Conservation (phyloP, 2,797 vertebrate genomes). For the Crax fasciolata region DNA sequence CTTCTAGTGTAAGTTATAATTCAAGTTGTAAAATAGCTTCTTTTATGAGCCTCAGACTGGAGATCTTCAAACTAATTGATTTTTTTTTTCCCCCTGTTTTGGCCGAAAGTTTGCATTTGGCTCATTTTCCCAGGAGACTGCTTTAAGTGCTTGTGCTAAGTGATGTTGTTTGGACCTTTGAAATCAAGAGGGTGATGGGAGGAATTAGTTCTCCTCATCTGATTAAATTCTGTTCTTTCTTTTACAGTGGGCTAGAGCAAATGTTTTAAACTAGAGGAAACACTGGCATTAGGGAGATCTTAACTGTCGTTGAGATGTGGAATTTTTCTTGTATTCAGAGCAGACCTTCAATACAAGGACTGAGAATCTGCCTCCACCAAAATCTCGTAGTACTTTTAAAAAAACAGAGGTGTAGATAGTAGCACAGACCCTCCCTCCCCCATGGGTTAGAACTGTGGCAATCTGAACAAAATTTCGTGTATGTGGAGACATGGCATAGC, state of each 20-base stretch:
- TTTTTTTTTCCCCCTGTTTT: neutral
- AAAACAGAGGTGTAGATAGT: neutral
- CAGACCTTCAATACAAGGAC: neutral
- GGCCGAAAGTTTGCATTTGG: neutral
- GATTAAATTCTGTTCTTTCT: neutral
- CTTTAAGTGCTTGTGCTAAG: neutral
- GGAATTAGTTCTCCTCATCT: neutral
- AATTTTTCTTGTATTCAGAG: neutral
- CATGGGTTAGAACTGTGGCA: neutral
- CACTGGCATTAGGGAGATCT: neutral
- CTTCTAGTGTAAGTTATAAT: constrained; percentile 30
- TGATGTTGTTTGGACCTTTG: neutral
- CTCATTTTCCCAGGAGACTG: neutral
- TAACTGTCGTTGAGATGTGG: neutral
- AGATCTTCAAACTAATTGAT: neutral
- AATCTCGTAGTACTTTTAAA: neutral
- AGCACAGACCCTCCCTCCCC: neutral
- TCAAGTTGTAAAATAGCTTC: constrained; percentile 28
- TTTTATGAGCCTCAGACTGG: neutral
- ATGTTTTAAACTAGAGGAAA: neutral
- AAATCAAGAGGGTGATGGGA: neutral
- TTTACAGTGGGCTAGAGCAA: neutral
- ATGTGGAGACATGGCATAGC: neutral
- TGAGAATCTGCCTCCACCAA: neutral
- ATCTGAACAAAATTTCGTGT: neutral